These are phyloP conservation scores for Calycopis cecrops DNA, from an alignment of 1,140 invertebrate species.

Conservation along the genomic window DNA sequence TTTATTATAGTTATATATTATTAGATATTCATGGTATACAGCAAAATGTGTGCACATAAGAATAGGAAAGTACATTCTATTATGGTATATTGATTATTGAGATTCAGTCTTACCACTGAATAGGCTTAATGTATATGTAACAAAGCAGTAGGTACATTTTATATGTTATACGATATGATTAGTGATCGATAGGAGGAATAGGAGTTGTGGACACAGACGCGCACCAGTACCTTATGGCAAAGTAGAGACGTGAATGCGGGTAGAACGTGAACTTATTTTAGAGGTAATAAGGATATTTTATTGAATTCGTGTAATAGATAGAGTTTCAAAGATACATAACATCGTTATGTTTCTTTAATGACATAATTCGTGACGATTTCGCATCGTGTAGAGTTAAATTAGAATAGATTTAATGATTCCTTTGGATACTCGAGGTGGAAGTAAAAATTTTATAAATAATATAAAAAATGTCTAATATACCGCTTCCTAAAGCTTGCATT, in stretches of 20 bases:
- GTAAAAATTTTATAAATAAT: slow-evolving; percentile 23
- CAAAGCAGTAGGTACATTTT: background rate
- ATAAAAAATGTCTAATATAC: slow-evolving; percentile 19
- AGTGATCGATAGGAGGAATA: too few relatives aligned
- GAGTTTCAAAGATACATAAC: background rate
- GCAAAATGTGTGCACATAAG: too few relatives aligned
- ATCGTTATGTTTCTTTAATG: too few relatives aligned
- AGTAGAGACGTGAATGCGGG: slow-evolving; percentile 24
- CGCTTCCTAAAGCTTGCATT: slow-evolving; percentile 29
- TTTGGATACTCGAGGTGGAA: slow-evolving; percentile 28
- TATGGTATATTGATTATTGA: too few relatives aligned
- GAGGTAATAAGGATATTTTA: background rate
- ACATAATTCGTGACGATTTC: too few relatives aligned
- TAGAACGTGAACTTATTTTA: background rate
- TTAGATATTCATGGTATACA: too few relatives aligned
- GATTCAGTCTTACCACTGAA: too few relatives aligned
- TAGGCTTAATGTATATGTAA: background rate
- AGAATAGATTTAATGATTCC: slow-evolving; percentile 26
- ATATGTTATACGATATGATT: too few relatives aligned
- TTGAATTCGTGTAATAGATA: background rate
- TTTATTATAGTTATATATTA: too few relatives aligned
- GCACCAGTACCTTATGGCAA: slow-evolving; percentile 7
- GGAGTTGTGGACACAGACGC: background rate
- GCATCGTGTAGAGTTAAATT: background rate
- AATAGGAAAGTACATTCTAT: too few relatives aligned